A percentile compares a stretch with the other conserved stretches of the same genome.
phyloP scores from a whole-genome alignment of 2,888 invertebrate species.

The Scaptomyza reducta region DNA sequence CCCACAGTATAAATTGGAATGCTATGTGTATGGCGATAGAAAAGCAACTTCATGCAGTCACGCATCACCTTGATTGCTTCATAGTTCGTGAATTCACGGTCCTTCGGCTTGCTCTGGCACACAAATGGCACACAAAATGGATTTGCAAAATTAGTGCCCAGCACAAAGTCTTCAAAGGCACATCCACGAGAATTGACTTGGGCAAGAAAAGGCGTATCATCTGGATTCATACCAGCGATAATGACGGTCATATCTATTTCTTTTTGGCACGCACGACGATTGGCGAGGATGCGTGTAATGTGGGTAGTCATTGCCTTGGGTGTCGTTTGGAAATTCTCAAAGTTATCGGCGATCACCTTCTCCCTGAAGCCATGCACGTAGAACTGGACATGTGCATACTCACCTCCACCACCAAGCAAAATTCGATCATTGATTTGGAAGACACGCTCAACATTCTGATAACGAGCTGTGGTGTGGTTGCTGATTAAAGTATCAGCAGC shows the following conservation, averaged over 20 bases:
- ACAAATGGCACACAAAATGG: not conserved
- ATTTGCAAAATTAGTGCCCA: conserved; percentile 2
- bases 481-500: not conserved
- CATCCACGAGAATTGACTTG: not conserved
- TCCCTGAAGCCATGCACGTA: not conserved
- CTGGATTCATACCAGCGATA: conserved; percentile 1
- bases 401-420: not conserved
- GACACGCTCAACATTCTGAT: not conserved
- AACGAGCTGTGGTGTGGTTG: not conserved
- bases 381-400: not conserved
- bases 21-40: not conserved
- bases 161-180: conserved; percentile 2
- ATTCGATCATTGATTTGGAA: conserved; percentile 1
- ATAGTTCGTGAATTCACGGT: not conserved
- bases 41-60: conserved; percentile 1
- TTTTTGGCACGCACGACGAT: not conserved
- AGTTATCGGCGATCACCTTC: not conserved
- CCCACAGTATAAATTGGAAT: not conserved
- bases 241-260: not conserved
- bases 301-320: not conserved
- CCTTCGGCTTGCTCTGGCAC: not conserved
- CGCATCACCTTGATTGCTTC: conserved; percentile 2
- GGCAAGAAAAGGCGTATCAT: not conserved
- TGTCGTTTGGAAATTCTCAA: not conserved
- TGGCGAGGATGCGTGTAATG: not conserved